Evolutionary conservation across 92 coral and sea anemone species (phyloP), one percentile per base, ranked within the genome.

Genomic region (Umimayanthus chanpuru): DNA sequence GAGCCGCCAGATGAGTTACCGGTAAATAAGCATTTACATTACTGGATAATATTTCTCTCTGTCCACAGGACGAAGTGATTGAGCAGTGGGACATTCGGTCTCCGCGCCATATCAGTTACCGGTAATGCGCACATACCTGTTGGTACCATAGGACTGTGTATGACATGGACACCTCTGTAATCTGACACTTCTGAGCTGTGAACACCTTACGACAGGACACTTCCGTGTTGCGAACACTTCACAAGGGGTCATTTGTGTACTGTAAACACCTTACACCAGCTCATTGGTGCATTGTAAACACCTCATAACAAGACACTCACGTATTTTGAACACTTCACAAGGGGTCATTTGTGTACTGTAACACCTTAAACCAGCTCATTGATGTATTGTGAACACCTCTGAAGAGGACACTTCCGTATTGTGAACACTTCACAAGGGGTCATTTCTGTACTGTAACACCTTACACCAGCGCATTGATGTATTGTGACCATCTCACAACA

Each of bases 41-140:
- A 40, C 11, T 65, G 72, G 87, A 30, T 70, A 70, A 83, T 28
- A 6, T 71, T 83, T 83, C 67, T 83, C 41, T 83, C 44, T 83
- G 53, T 83, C 56, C 58, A 18, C 87, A 96, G 98, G 92, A 83
- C 40, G 81, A 86, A 70, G 90, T 90, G 26, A 88, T 96, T 26
- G 94, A 89, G 14, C 86, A 83, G 36, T 96, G 98, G 98, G 91
- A 96, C 86, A 88, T 94, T 21, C 80, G 76, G 53, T 85, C 98
- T 76, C 85, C 76, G n/a, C 95, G 98, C 14, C 98, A 96, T 81
- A 96, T 96, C 96, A 96, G 98, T 85, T 96, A 96, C 82, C 89
- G 97, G 98, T 96, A 91, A 92, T 70, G 30, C 20, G 14, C 65
- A 26, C 10, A 11, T 53, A 56, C 15, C 38, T 82, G 32, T 82